Percentiles rank a stretch among this genome's conserved stretches.
These are phyloP conservation scores for Pheosia gnoma DNA, from an alignment of 2,888 invertebrate genomes.

Conservation along the genomic window DNA sequence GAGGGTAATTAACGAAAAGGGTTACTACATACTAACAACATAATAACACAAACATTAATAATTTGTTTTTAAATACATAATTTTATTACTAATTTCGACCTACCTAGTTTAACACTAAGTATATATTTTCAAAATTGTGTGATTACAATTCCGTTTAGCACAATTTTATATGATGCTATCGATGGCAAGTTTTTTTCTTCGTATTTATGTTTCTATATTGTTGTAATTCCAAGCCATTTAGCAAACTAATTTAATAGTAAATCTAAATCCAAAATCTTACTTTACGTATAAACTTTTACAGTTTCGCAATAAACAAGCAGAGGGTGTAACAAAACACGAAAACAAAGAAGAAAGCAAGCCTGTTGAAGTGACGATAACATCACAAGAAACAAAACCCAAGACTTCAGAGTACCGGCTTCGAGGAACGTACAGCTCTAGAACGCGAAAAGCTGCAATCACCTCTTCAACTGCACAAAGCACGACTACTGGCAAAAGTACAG, in stretches of 20 bases:
- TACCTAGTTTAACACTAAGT: too few species aligned
- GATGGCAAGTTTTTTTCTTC: too few species aligned
- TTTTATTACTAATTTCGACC: too few species aligned
- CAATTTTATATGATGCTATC: too few species aligned
- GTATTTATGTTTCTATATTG: too few species aligned
- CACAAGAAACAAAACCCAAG: constrained; percentile 48
- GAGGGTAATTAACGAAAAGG: constrained; percentile 64
- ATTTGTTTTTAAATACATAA: too few species aligned
- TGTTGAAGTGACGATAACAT: constrained; percentile 34
- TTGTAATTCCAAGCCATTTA: background rate
- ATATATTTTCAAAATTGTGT: too few species aligned
- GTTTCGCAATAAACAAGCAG: constrained; percentile 61
- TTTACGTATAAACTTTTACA: constrained; percentile 44
- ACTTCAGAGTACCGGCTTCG: constrained; percentile 58
- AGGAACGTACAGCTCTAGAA: constrained; percentile 59
- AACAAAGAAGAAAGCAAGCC: constrained; percentile 41
- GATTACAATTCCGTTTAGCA: too few species aligned
- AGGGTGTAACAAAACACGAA: constrained; percentile 48
- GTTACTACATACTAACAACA: constrained; percentile 14
- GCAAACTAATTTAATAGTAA: background rate
- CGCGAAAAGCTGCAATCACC: constrained; percentile 55
- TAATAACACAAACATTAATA: constrained; percentile 1
- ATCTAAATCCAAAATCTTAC: background rate
- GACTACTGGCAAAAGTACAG: constrained; percentile 38
- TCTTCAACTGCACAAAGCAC: constrained; percentile 47